Conservation (phyloP, 2,888 invertebrate species). For the Rhagonycha lutea region DNA sequence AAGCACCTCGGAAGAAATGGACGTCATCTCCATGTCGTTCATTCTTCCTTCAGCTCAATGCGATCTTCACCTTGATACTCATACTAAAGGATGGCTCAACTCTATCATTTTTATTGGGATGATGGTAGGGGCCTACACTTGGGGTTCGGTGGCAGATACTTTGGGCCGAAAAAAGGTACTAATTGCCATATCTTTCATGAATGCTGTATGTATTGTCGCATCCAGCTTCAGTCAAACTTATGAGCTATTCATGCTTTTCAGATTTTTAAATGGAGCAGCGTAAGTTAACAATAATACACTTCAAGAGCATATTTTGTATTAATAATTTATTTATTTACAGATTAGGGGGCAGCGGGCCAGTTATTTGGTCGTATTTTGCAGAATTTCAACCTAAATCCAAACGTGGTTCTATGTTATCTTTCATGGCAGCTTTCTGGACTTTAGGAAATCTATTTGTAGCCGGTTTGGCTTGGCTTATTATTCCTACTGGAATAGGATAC, state of each 20-base stretch:
- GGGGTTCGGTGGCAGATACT: conserved; percentile 90
- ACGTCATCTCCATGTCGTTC: conserved; percentile 94
- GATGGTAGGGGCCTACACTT: conserved; percentile 93
- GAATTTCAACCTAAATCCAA: conserved; percentile 92
- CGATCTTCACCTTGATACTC: conserved; percentile 84
- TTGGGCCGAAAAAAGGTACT: conserved; percentile 86
- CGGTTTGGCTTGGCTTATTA: conserved; percentile 77
- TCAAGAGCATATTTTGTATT: neutral
- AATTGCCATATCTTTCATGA: conserved; percentile 87
- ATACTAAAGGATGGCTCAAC: conserved; percentile 79
- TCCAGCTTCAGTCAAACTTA: conserved; percentile 90
- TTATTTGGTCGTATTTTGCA: conserved; percentile 94
- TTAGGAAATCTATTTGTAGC: conserved; percentile 91
- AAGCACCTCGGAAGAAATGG: conserved; percentile 94
- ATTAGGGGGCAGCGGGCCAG: conserved; percentile 87
- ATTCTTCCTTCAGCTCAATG: conserved; percentile 92
- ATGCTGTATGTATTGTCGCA: conserved; percentile 86
- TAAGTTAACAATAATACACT: conserved; percentile 59
- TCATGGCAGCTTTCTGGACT: conserved; percentile 95
- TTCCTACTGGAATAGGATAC: conserved; percentile 75
- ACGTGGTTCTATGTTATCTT: conserved; percentile 89
- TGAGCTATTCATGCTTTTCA: conserved; percentile 85
- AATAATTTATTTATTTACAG: conserved; percentile 55
- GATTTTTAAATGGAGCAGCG: conserved; percentile 93
- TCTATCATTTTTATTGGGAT: conserved; percentile 72